Base-by-base conservation (phyloP, 2,888 invertebrate genomes). In the Masnerella sp. region DNA sequence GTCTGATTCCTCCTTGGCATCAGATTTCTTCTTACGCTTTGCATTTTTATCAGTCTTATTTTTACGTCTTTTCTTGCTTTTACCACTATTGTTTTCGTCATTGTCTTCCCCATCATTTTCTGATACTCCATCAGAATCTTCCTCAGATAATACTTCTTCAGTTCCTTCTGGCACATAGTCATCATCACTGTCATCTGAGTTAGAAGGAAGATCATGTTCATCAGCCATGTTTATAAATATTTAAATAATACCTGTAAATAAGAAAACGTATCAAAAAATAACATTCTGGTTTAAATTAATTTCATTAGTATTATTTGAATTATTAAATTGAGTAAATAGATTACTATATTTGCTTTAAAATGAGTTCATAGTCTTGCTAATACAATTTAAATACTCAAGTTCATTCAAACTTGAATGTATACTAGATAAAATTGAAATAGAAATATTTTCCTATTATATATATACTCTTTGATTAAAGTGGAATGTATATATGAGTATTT, bases 141-240 rank as follows among this genome's bases (percentile, higher is more conserved):
- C 91, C 87, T 93, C 93, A 0, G 93, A 93, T 5, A 91, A 88
- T 73, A 90, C 88, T 82, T 92, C 92, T 11, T 87, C 85, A 51
- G 90, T 90, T 74, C 89, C 90, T 75, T 91, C 91, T 20, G 94
- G 93, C 71, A 92, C 89, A 83, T 93, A 95, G 83, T 95, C 95
- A 77, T 93, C 93, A 85, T 95, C 95, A 84, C 94, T 94, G 76
- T 90, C 89, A 80, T 95, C 94, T 77, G 93, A 93, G 59, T 91
- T 93, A 9, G 92, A 92, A 0, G 88, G 87, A 75, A 89, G 88
- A 36, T 90, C 88, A 75, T 88, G 87, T 69, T 88, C 85, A 74
- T 88, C 85, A 40, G 88, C 88, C 85, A 85, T 85, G 58, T 30
- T 30, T 30, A 9, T 30, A 9, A 30, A 30, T 30, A 30, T 30